These are phyloP conservation scores for Hypselothyrea guttata DNA, from an alignment of 2,888 invertebrate genomes.

Conservation along the genomic window DNA sequence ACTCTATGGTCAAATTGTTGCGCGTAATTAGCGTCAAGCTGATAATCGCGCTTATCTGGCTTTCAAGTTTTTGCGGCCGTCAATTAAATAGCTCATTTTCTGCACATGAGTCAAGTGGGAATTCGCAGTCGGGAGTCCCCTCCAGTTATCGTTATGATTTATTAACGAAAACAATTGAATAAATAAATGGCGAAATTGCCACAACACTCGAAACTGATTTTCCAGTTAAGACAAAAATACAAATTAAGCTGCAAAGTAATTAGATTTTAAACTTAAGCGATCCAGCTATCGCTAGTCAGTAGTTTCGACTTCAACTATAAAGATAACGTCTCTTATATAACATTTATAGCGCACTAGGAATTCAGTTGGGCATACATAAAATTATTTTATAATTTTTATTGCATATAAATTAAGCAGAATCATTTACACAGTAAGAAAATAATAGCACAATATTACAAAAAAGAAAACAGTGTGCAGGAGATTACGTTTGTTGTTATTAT, in stretches of 20 bases:
- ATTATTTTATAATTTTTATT: slow-evolving; percentile 52
- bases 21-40: slow-evolving; percentile 8
- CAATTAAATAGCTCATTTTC: slow-evolving; percentile 1
- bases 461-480: slow-evolving; percentile 30
- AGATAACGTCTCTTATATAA: neutral
- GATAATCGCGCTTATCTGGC: slow-evolving; percentile 8
- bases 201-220: slow-evolving; percentile 1
- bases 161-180: slow-evolving; percentile 8
- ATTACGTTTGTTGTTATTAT: slow-evolving; percentile 2
- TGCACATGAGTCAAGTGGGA: slow-evolving; percentile 26
- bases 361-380: neutral
- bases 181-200: slow-evolving; percentile 1
- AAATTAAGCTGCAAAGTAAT: neutral
- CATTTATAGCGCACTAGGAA: too few species aligned
- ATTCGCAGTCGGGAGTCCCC: slow-evolving; percentile 53
- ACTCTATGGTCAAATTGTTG: slow-evolving; percentile 8
- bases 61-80: neutral
- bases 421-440: slow-evolving; percentile 30
- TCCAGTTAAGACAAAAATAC: too few species aligned
- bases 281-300: too few species aligned
- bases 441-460: slow-evolving; percentile 54
- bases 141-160: slow-evolving; percentile 20
- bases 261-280: too few species aligned
- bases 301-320: too few species aligned
- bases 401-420: slow-evolving; percentile 46